Conservation (phyloP, 2,888 invertebrate species). For the Drosophila anceps region DNA sequence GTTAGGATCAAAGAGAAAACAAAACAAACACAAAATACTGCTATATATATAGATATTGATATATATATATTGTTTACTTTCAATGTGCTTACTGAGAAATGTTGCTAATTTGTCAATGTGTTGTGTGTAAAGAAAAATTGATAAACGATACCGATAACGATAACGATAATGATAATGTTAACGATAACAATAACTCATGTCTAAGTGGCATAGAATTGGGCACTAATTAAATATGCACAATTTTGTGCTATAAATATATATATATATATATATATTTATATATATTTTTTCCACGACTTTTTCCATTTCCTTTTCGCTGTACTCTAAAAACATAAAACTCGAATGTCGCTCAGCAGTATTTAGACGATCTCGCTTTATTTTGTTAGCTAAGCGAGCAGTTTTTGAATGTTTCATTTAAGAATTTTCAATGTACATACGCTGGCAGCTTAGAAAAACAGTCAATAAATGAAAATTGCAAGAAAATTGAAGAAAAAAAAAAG, state of each 20-base stretch:
- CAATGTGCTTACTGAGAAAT: conserved; percentile 48
- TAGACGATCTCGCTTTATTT: conserved; percentile 17
- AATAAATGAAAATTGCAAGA: conserved; percentile 10
- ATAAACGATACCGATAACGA: conserved; percentile 35
- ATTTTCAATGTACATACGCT: conserved; percentile 54
- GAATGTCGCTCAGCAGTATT: conserved; percentile 37
- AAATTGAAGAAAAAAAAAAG: conserved; percentile 13
- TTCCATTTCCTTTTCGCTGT: conserved; percentile 2
- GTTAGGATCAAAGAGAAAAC: conserved; percentile 4
- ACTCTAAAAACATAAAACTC: background rate
- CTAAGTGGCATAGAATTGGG: conserved; percentile 47
- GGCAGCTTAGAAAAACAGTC: conserved; percentile 31
- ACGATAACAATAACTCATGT: conserved; percentile 54
- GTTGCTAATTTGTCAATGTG: conserved; percentile 55
- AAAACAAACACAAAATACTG: background rate
- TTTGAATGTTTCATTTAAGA: conserved; percentile 18
- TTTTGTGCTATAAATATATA: conserved; percentile 54
- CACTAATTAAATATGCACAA: conserved; percentile 75
- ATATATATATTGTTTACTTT: conserved; percentile 30
- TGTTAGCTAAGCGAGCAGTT: conserved; percentile 30
- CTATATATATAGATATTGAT: conserved; percentile 6
- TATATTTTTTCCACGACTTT: conserved; percentile 10
- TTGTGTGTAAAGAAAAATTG: conserved; percentile 50
- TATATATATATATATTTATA: background rate
- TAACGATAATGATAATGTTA: conserved; percentile 38